Evolutionary conservation across 1,140 invertebrate species (phyloP).

Genomic region (Eriosoma lanigerum): DNA sequence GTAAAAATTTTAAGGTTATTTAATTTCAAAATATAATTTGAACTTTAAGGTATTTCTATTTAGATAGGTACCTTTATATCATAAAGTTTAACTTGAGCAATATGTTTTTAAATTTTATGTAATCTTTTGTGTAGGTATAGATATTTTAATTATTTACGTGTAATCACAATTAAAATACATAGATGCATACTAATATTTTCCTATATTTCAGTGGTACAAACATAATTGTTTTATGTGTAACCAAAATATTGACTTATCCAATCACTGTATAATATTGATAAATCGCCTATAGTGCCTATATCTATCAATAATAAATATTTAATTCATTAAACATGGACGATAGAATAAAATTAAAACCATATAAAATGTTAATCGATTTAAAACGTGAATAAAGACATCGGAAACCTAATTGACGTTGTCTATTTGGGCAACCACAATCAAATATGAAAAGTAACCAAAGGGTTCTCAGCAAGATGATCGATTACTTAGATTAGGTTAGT

Average conservation of each 20-base stretch:
- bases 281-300: too few species aligned
- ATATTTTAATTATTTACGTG: neutral
- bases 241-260: too few species aligned
- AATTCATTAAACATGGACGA: neutral
- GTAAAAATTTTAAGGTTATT: too few species aligned
- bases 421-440: conserved; percentile 8
- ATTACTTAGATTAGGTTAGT: conserved; percentile 33
- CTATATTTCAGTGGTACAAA: too few species aligned
- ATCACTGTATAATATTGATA: neutral
- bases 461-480: conserved; percentile 44
- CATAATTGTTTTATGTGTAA: too few species aligned
- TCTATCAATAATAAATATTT: neutral
- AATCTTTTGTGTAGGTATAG: neutral
- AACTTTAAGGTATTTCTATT: too few species aligned
- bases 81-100: too few species aligned
- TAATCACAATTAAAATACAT: too few species aligned
- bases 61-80: too few species aligned
- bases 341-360: conserved; percentile 5
- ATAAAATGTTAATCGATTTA: conserved; percentile 48
- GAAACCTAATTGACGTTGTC: conserved; percentile 29
- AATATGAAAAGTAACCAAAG: conserved; percentile 15
- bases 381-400: conserved; percentile 28
- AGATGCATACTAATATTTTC: too few species aligned
- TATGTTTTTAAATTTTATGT: too few species aligned
- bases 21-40: too few species aligned